Percentiles rank a stretch among this genome's conserved stretches.
Evolutionary conservation across 2,113 vertebrate genomes (phyloP).

Genomic region (Nycticryphes semicollaris): DNA sequence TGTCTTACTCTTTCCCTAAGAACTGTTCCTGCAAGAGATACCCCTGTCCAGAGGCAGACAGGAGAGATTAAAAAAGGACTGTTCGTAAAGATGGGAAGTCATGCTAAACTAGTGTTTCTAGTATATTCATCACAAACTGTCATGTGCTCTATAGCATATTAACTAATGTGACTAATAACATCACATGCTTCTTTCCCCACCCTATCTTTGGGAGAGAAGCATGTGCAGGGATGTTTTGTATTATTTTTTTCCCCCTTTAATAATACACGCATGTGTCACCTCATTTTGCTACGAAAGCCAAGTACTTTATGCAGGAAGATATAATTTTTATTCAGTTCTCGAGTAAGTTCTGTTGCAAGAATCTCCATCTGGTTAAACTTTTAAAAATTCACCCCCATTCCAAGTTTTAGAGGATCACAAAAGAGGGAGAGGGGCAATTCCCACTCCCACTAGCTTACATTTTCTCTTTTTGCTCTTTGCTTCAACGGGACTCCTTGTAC

Average conservation of each 20-base stretch:
- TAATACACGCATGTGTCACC: neutral
- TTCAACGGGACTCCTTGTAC: neutral
- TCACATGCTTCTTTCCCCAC: neutral
- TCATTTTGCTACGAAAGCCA: neutral
- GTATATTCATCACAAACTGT: neutral
- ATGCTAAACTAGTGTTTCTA: neutral
- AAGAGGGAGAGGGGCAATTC: neutral
- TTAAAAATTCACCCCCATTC: neutral
- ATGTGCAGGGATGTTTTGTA: neutral
- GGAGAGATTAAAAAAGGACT: neutral
- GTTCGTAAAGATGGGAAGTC: neutral
- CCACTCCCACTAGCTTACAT: neutral
- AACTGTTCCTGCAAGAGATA: neutral
- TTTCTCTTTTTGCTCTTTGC: neutral
- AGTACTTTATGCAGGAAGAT: neutral
- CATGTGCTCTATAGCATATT: neutral
- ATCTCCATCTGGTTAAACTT: slow-evolving; percentile 8
- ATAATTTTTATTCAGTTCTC: neutral
- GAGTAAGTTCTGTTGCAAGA: neutral
- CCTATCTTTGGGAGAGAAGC: neutral
- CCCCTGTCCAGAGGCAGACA: neutral
- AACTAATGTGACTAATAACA: neutral
- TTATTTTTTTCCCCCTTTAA: neutral
- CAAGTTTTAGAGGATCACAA: neutral
- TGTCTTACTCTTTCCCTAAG: neutral